These are phyloP conservation scores for Chloroclystis v-ata DNA, from an alignment of 2,888 invertebrate genomes.

Conservation along the genomic window DNA sequence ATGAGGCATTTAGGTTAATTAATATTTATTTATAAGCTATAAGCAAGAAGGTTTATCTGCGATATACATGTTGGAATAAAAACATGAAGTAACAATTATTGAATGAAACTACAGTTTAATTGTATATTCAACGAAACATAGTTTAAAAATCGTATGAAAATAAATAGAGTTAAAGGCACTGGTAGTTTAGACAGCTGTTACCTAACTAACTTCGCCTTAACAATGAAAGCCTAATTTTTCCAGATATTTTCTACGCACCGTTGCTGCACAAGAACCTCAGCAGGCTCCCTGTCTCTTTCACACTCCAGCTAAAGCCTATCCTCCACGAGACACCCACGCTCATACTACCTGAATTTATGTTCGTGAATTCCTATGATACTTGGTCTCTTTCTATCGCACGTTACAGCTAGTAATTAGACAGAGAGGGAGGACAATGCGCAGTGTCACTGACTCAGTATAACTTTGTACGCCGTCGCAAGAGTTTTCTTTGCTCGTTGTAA, in stretches of 20 bases:
- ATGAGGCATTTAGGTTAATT: too few species aligned
- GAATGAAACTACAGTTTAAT: too few species aligned
- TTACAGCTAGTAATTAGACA: conserved; percentile 36
- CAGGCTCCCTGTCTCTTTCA: conserved; percentile 50
- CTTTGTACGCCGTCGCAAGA: conserved; percentile 45
- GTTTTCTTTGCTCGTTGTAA: conserved; percentile 31
- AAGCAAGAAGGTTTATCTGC: too few species aligned
- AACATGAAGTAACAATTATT: too few species aligned
- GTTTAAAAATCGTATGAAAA: too few species aligned
- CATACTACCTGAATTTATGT: conserved; percentile 50
- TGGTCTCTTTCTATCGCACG: conserved; percentile 44
- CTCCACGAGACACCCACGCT: conserved; percentile 49
- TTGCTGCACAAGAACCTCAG: conserved; percentile 58
- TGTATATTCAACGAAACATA: too few species aligned
- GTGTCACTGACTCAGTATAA: conserved; percentile 73
- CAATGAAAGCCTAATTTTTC: conserved; percentile 67
- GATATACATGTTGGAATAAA: too few species aligned
- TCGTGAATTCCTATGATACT: conserved; percentile 59
- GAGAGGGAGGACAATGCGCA: conserved; percentile 58
- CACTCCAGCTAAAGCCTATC: conserved; percentile 34
- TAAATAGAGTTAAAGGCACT: too few species aligned
- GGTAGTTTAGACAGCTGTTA: too few species aligned
- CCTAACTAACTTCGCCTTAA: conserved; percentile 60
- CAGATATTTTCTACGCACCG: conserved; percentile 57
- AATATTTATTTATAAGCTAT: too few species aligned